Evolutionary conservation across 2,113 vertebrate species (phyloP).

Genomic region (Oostethus manadensis): DNA sequence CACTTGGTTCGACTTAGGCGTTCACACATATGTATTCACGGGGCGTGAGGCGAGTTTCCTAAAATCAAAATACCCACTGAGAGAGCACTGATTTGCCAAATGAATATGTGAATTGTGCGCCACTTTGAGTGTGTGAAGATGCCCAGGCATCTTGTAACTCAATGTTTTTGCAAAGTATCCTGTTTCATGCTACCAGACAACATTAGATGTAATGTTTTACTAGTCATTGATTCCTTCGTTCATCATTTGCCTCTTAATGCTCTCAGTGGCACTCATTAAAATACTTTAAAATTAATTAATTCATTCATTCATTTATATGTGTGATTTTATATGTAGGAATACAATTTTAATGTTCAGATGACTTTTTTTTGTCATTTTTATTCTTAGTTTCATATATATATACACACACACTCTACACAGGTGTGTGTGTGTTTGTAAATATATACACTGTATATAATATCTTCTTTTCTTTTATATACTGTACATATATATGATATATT

Average conservation of each 20-base stretch:
- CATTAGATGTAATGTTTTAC: neutral
- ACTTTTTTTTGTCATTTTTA: too few relatives aligned
- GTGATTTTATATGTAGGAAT: too few relatives aligned
- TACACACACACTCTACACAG: too few relatives aligned
- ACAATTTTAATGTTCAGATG: too few relatives aligned
- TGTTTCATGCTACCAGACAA: neutral
- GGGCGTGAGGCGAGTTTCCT: neutral
- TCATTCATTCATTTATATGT: too few relatives aligned
- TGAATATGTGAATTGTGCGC: constrained; percentile 19
- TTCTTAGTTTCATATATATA: too few relatives aligned
- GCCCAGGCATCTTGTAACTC: constrained; percentile 5
- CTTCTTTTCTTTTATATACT: too few relatives aligned
- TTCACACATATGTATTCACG: neutral
- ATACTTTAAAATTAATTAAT: neutral
- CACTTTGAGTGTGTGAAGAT: constrained; percentile 13
- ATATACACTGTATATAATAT: too few relatives aligned
- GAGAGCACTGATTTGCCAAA: neutral
- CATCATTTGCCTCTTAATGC: neutral
- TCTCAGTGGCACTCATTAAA: neutral
- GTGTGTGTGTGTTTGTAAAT: too few relatives aligned
- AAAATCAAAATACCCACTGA: constrained; percentile 12
- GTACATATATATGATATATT: too few relatives aligned
- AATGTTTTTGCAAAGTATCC: neutral
- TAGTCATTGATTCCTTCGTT: neutral
- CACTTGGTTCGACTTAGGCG: neutral